Evolutionary conservation across 2,888 invertebrate species (phyloP).

Genomic region (Nezara viridula): DNA sequence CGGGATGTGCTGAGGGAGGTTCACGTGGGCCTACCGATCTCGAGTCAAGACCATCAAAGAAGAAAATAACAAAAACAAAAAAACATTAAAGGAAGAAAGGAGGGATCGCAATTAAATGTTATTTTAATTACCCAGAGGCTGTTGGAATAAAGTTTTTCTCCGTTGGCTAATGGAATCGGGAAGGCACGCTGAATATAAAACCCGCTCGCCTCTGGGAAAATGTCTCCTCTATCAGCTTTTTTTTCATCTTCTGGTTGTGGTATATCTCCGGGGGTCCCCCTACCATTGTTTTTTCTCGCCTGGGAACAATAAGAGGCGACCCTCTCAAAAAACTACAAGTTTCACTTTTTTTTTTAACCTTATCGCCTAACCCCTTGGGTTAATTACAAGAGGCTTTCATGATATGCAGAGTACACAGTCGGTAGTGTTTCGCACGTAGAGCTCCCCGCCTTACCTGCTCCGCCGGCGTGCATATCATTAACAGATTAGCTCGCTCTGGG

Average conservation of each 20-base stretch:
- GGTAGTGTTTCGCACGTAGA: conserved; percentile 37
- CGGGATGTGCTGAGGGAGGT: neutral
- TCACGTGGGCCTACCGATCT: neutral
- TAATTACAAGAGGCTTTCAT: neutral
- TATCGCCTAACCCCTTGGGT: neutral
- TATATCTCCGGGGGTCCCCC: conserved; percentile 12
- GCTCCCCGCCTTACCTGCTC: neutral
- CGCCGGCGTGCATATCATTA: conserved; percentile 31
- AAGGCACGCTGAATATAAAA: neutral
- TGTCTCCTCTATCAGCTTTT: conserved; percentile 45
- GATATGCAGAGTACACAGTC: neutral
- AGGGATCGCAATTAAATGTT: conserved; percentile 4
- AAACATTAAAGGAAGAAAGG: neutral
- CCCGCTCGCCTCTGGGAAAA: conserved; percentile 21
- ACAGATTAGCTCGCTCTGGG: conserved; percentile 25
- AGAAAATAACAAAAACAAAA: neutral
- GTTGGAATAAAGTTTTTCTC: neutral
- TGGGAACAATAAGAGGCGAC: conserved; percentile 8
- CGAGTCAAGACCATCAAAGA: neutral
- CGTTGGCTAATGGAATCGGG: neutral
- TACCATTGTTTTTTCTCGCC: conserved; percentile 46
- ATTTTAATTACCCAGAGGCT: neutral
- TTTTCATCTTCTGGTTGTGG: conserved; percentile 14
- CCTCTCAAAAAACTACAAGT: conserved; percentile 44
- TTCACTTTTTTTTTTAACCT: conserved; percentile 28